Percentiles rank a stretch among this genome's conserved stretches.
These are phyloP conservation scores for Pyrocoelia pectoralis DNA, from an alignment of 2,888 invertebrate genomes.

Conservation along the genomic window DNA sequence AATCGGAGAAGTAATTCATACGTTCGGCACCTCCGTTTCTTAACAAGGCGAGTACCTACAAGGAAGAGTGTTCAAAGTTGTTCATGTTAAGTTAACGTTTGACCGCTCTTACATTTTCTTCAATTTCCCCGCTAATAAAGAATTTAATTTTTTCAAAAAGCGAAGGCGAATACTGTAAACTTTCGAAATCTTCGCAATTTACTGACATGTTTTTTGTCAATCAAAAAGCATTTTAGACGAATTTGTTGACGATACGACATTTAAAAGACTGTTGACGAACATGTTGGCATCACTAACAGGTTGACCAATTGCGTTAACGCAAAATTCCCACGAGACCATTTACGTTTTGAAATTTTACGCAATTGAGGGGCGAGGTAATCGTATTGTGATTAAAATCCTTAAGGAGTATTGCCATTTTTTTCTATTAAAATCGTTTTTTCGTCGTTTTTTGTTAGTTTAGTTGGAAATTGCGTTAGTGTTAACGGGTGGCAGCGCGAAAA, in stretches of 20 bases:
- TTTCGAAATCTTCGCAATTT: conserved; percentile 59
- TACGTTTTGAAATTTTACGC: no score
- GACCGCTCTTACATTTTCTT: conserved; percentile 70
- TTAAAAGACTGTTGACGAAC: conserved; percentile 8
- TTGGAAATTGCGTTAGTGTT: no score
- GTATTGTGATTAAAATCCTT: no score
- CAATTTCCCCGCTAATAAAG: conserved; percentile 81
- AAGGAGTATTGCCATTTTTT: no score
- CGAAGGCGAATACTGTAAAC: conserved; percentile 62
- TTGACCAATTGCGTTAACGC: background rate
- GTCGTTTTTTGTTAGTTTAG: no score
- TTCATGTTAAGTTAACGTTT: background rate
- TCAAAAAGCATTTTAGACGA: conserved; percentile 12
- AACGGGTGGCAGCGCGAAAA: conserved; percentile 8
- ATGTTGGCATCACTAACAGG: background rate
- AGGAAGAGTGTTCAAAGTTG: conserved; percentile 42
- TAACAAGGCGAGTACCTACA: conserved; percentile 78
- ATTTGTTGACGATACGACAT: conserved; percentile 13
- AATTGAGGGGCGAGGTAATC: no score
- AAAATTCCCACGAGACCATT: no score
- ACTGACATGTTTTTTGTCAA: conserved; percentile 54
- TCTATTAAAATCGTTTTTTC: no score
- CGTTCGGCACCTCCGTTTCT: conserved; percentile 89
- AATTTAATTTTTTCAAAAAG: conserved; percentile 87
- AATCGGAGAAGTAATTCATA: conserved; percentile 88